phyloP scores from a whole-genome alignment of 2,888 invertebrate species.

The Diploptera punctata region DNA sequence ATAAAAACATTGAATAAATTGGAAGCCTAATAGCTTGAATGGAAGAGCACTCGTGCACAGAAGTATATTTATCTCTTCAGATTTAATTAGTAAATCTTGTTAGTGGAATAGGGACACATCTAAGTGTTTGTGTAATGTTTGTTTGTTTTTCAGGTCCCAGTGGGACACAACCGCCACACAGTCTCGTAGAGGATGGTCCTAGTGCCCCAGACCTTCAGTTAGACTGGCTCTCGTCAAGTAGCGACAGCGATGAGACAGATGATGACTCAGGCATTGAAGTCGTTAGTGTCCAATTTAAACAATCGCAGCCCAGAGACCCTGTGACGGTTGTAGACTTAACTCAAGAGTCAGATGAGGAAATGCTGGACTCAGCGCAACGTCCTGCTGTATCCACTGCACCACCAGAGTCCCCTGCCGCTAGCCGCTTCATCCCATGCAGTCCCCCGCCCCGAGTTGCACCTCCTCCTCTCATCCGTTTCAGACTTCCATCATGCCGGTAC shows the following conservation, averaged over 20 bases:
- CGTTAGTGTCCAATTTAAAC: slow-evolving; percentile 51
- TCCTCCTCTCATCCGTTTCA: slow-evolving; percentile 32
- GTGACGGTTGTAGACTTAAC: slow-evolving; percentile 65
- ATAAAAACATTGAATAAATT: no score
- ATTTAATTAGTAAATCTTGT: no score
- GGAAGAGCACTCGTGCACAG: no score
- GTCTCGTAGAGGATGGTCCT: slow-evolving; percentile 54
- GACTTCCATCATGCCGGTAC: slow-evolving; percentile 42
- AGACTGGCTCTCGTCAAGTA: slow-evolving; percentile 71
- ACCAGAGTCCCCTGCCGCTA: slow-evolving; percentile 3
- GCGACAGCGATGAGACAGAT: slow-evolving; percentile 63
- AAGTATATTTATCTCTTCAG: no score
- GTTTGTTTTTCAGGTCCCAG: not conserved
- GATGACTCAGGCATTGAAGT: slow-evolving; percentile 63
- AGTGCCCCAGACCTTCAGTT: slow-evolving; percentile 77
- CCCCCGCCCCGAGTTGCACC: slow-evolving; percentile 32
- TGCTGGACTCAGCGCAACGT: slow-evolving; percentile 7
- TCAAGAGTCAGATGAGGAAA: slow-evolving; percentile 63
- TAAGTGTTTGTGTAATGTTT: not conserved
- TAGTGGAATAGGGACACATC: not conserved
- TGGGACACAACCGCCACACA: not conserved
- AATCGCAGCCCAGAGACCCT: slow-evolving; percentile 47
- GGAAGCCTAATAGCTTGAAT: no score
- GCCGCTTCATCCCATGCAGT: slow-evolving; percentile 24
- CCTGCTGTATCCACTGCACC: not conserved